Percentiles rank a stretch among this genome's conserved stretches.
Evolutionary conservation across 2,797 vertebrate species (phyloP).

Genomic region (Crax fasciolata): DNA sequence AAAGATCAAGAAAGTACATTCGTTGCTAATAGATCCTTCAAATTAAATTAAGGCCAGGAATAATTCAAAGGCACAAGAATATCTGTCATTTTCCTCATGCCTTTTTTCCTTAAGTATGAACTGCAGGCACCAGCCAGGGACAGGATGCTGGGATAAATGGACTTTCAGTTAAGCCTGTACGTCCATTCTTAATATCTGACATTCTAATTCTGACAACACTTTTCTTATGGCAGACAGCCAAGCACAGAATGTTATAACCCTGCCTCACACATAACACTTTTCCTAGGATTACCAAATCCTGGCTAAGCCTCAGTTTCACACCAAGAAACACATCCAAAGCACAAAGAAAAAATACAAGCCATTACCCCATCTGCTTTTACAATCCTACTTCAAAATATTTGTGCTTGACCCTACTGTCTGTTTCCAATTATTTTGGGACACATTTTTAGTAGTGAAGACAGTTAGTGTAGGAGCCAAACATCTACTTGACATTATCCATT

Average conservation of each 20-base stretch:
- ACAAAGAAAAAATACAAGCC: background rate
- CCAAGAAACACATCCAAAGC: background rate
- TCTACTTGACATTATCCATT: conserved; percentile 31
- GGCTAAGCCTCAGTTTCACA: background rate
- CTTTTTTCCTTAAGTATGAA: background rate
- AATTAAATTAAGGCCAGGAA: background rate
- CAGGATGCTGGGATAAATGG: background rate
- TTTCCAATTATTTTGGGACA: background rate
- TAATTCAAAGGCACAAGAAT: background rate
- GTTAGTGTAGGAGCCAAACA: background rate
- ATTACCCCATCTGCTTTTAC: background rate
- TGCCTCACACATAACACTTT: background rate
- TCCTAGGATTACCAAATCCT: background rate
- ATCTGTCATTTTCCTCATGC: background rate
- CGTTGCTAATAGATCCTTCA: rapidly evolving
- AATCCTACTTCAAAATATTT: background rate
- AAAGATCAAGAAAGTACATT: background rate
- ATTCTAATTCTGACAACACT: background rate
- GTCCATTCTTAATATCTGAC: background rate
- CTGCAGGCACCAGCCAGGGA: background rate
- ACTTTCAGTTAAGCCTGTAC: background rate
- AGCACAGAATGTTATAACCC: background rate
- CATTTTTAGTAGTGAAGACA: background rate
- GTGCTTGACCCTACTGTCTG: background rate
- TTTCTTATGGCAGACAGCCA: background rate